phyloP scores from a whole-genome alignment of 2,113 vertebrate genomes.

The Amphilophus citrinellus region DNA sequence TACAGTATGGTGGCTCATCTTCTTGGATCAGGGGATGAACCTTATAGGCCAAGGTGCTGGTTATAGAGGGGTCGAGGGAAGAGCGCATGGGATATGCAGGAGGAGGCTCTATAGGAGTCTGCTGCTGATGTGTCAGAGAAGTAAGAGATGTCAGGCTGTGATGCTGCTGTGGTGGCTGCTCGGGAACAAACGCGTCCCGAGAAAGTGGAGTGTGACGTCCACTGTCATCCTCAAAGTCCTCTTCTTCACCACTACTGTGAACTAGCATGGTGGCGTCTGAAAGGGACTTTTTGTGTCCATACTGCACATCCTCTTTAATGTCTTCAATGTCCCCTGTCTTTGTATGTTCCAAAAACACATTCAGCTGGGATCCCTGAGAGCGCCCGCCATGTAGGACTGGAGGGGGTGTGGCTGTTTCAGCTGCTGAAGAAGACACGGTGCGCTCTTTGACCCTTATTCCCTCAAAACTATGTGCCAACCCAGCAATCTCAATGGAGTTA shows the following conservation, averaged over 20 bases:
- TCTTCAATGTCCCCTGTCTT: conserved; percentile 80
- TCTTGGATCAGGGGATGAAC: conserved; percentile 83
- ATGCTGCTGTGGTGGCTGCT: conserved; percentile 62
- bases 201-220: conserved; percentile 76
- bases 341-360: conserved; percentile 82
- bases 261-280: conserved; percentile 98
- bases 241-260: conserved; percentile 96
- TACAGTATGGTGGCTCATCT: conserved; percentile 78
- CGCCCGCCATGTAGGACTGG: conserved; percentile 19
- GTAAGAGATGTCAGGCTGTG: conserved; percentile 57
- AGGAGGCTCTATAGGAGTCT: conserved; percentile 80
- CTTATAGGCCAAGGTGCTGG: conserved; percentile 85
- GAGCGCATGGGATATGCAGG: conserved; percentile 83
- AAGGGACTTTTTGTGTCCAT: conserved; percentile 93
- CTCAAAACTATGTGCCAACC: conserved; percentile 88
- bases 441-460: conserved; percentile 91
- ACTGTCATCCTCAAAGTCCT: conserved; percentile 89
- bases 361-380: conserved; percentile 84
- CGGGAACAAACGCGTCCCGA: conserved; percentile 64
- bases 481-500: conserved; percentile 95
- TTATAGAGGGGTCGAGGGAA: conserved; percentile 68
- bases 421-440: conserved; percentile 86
- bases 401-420: conserved; percentile 81
- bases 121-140: conserved; percentile 69
- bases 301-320: conserved; percentile 80